Evolutionary conservation across 2,888 invertebrate genomes (phyloP), one percentile per base, ranked within the genome.

Genomic region (Agriopis leucophaearia): DNA sequence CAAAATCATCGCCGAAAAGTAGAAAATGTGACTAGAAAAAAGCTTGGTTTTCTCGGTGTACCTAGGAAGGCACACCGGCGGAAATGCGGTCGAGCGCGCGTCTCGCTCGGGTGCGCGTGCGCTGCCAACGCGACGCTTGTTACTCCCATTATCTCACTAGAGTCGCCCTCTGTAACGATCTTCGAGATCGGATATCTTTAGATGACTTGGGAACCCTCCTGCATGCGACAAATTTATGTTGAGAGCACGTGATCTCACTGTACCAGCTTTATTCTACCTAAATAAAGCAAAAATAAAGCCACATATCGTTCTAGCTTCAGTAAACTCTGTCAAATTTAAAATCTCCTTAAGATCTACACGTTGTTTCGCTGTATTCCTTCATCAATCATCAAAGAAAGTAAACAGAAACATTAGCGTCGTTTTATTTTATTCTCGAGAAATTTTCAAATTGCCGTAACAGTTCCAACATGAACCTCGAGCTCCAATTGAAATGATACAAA

Each of bases 1-100:
- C 16, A 54, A 55, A 59, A 38, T 47, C 10, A 15, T 44, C 7
- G 60, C 71, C 59, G 54, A 75, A 79, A 78, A 77, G 75, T 75
- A 74, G 75, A 77, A 75, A 67, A 74, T 66, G 54, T 56, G 64
- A 57, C 55, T 70, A 78, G 71, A 73, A 75, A n/a, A 77, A 71
- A 74, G 71, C 75, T 63, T 69, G 60, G 67, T 68, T 81, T 77
- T 76, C 76, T 76, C 62, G 54, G 63, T 65, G 67, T 75, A 63
- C 58, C 90, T 91, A 92, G 91, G 89, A 90, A 89, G 84, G 83
- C 80, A 84, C 82, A 80, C 84, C 85, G 82, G 87, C 93, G 93
- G 93, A 93, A 91, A 84, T 92, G 87, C 91, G 93, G 92, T 92
- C 89, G 93, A 92, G 89, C 84, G 92, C 84, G 45, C 84, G 90